These are phyloP conservation scores for Scaptomyza polygonia DNA, from an alignment of 2,888 invertebrate species.

Conservation along the genomic window DNA sequence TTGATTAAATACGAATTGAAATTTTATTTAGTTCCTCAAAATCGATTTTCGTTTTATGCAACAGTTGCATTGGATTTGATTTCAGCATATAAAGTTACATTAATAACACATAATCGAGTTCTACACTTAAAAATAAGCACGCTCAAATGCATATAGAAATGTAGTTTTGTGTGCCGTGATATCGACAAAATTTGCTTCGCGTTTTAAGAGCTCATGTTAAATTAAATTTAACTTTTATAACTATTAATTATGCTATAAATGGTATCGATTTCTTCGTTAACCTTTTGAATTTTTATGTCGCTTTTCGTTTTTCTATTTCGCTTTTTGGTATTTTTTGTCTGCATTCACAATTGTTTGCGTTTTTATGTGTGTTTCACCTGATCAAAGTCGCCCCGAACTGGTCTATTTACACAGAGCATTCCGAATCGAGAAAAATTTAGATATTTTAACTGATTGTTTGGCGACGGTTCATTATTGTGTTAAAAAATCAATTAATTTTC, in stretches of 20 bases:
- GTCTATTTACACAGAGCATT: background rate
- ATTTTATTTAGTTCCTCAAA: too few species aligned
- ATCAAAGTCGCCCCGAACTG: background rate
- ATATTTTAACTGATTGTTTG: background rate
- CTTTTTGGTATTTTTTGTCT: slow-evolving; percentile 34
- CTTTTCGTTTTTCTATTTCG: too few species aligned
- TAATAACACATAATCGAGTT: background rate
- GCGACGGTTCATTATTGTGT: background rate
- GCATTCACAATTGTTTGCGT: slow-evolving; percentile 47
- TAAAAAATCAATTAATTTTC: background rate
- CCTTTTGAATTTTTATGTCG: slow-evolving; percentile 20
- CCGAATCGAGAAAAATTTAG: background rate
- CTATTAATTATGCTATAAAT: slow-evolving; percentile 14
- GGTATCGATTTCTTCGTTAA: slow-evolving; percentile 22
- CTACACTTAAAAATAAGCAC: background rate
- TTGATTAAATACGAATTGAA: background rate
- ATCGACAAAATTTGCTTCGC: slow-evolving; percentile 37
- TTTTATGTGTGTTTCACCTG: slow-evolving; percentile 14
- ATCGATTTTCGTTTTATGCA: too few species aligned
- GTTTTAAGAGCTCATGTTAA: slow-evolving; percentile 30
- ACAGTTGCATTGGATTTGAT: background rate
- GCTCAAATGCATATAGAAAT: background rate
- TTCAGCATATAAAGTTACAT: background rate
- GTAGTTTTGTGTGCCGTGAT: background rate
- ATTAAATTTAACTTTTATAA: slow-evolving; percentile 28